A percentile compares a stretch with the other conserved stretches of the same genome.
Evolutionary conservation across 2,797 vertebrate genomes (phyloP).

Genomic region (Vipera ursinii): DNA sequence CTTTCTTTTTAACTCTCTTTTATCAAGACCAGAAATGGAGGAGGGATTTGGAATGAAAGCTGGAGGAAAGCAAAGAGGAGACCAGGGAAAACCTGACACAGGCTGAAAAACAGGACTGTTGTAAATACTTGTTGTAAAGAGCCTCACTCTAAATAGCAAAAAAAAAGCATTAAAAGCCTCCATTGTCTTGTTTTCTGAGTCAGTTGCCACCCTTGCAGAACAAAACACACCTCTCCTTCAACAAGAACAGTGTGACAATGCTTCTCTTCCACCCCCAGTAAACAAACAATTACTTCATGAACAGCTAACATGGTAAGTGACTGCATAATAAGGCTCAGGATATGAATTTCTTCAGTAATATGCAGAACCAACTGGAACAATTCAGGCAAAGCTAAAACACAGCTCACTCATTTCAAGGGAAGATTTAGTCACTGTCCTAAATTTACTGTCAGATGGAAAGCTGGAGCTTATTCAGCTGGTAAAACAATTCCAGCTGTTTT

Average conservation of each 20-base stretch:
- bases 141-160: background rate
- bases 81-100: background rate
- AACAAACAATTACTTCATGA: background rate
- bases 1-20: background rate
- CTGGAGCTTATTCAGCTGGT: background rate
- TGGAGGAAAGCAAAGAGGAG: background rate
- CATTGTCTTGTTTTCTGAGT: background rate
- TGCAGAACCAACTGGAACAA: background rate
- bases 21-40: background rate
- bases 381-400: background rate
- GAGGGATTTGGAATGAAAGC: background rate
- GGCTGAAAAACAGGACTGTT: background rate
- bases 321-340: background rate
- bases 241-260: background rate
- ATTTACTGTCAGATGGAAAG: background rate
- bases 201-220: background rate
- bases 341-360: background rate
- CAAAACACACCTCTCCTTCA: background rate
- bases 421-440: background rate
- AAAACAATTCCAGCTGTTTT: background rate
- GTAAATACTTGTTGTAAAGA: background rate
- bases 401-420: background rate
- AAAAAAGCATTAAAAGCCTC: background rate
- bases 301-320: background rate
- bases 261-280: background rate